Conservation (phyloP, 2,888 invertebrate genomes). For the Caenorhabditis angaria region DNA sequence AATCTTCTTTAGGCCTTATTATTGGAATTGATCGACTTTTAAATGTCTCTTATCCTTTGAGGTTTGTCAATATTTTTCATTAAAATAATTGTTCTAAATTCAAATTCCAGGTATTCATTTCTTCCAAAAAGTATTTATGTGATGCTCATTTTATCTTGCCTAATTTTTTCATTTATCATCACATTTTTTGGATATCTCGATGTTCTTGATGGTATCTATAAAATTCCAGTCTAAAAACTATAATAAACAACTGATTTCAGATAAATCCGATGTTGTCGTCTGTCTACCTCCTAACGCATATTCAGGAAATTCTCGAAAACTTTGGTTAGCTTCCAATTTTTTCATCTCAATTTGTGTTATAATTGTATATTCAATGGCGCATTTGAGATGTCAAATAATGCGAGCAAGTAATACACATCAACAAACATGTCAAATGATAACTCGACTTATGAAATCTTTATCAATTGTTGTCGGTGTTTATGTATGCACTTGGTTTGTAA, state of each 20-base stretch:
- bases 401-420: too few relatives aligned
- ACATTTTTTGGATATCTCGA: slow-evolving; percentile 1
- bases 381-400: slow-evolving; percentile 5
- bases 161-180: not conserved
- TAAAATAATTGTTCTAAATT: not conserved
- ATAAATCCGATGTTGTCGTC: slow-evolving; percentile 5
- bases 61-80: slow-evolving; percentile 1
- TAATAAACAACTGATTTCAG: not conserved
- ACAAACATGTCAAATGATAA: too few relatives aligned
- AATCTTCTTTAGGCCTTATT: slow-evolving; percentile 13
- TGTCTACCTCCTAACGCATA: slow-evolving; percentile 22
- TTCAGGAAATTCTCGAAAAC: slow-evolving; percentile 12
- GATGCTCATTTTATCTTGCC: not conserved
- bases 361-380: slow-evolving; percentile 15
- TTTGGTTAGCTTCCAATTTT: slow-evolving; percentile 15
- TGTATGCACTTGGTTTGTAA: too few relatives aligned
- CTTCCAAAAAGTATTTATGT: slow-evolving; percentile 4
- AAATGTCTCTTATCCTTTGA: slow-evolving; percentile 17
- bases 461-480: too few relatives aligned
- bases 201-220: not conserved
- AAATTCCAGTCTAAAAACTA: not conserved
- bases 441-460: too few relatives aligned
- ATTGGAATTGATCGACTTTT: slow-evolving; percentile 14
- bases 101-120: not conserved
- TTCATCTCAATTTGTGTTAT: slow-evolving; percentile 16